Conservation (phyloP, 2,888 invertebrate species). For the Mantis religiosa region DNA sequence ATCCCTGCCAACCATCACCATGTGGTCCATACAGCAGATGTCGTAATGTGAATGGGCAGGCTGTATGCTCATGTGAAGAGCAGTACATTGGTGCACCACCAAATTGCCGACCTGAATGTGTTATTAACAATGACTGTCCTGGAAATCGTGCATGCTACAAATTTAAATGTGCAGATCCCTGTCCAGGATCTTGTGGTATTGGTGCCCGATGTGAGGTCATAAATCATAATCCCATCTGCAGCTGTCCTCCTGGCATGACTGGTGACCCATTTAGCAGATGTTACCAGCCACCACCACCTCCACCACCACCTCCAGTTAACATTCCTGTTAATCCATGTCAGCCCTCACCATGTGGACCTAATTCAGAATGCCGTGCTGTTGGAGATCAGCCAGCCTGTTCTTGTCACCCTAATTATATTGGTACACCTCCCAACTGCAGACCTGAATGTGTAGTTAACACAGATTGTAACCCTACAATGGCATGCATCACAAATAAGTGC, state of each 20-base stretch:
- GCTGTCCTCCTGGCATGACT: slow-evolving; percentile 39
- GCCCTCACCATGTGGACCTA: slow-evolving; percentile 55
- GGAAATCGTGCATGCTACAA: slow-evolving; percentile 40
- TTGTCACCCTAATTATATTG: slow-evolving; percentile 55
- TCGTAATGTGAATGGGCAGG: slow-evolving; percentile 56
- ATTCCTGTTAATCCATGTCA: slow-evolving; percentile 62
- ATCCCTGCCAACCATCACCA: slow-evolving; percentile 63
- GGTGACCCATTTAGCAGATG: slow-evolving; percentile 44
- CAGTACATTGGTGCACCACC: slow-evolving; percentile 58
- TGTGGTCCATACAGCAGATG: slow-evolving; percentile 64
- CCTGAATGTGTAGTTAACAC: slow-evolving; percentile 59
- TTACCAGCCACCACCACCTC: slow-evolving; percentile 32
- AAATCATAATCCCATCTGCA: slow-evolving; percentile 41
- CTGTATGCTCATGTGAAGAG: slow-evolving; percentile 62
- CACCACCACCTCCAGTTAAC: slow-evolving; percentile 39
- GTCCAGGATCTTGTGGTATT: slow-evolving; percentile 39
- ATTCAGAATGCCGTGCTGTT: slow-evolving; percentile 39
- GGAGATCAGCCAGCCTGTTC: slow-evolving; percentile 55
- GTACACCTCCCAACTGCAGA: slow-evolving; percentile 65
- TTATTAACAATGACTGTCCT: slow-evolving; percentile 40
- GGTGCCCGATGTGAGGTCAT: slow-evolving; percentile 39
- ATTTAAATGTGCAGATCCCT: slow-evolving; percentile 41
- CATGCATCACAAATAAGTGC: slow-evolving; percentile 48
- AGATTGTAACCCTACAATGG: slow-evolving; percentile 46
- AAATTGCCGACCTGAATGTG: slow-evolving; percentile 42